Conservation (phyloP, 92 coral and sea anemone genomes). For the Zoanthus gigantus region DNA sequence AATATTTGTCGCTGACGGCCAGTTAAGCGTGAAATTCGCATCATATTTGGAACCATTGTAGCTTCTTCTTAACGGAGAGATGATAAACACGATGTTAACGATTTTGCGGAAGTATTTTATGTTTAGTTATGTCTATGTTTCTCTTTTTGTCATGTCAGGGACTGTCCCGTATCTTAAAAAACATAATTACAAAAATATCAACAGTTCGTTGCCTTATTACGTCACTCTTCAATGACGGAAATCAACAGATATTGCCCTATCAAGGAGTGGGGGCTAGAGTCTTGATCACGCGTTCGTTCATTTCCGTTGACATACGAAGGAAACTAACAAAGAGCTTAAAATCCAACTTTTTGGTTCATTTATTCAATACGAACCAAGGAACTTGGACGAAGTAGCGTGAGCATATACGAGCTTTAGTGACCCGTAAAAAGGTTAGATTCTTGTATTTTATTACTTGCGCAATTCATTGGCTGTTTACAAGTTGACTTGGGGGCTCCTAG, state of each 20-base stretch:
- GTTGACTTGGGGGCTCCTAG: background rate
- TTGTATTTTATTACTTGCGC: background rate
- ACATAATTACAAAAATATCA: background rate
- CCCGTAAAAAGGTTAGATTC: conserved; percentile 21
- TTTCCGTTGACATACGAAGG: conserved; percentile 2
- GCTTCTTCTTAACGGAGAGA: background rate
- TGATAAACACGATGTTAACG: background rate
- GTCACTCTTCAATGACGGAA: conserved; percentile 8
- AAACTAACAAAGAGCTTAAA: background rate
- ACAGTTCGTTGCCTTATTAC: background rate
- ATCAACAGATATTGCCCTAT: background rate
- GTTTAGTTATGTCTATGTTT: background rate
- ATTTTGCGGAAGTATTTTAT: background rate
- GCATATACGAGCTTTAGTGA: background rate
- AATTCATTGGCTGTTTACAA: background rate
- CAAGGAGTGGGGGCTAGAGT: background rate
- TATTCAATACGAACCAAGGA: conserved; percentile 5
- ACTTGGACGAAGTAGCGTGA: background rate
- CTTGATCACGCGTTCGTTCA: background rate
- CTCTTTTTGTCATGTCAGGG: background rate
- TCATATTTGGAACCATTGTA: background rate
- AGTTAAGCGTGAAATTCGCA: background rate
- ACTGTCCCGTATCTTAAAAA: background rate
- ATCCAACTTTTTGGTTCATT: background rate
- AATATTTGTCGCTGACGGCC: background rate